phyloP scores from a whole-genome alignment of 2,113 vertebrate species.

The Eolophus roseicapilla region DNA sequence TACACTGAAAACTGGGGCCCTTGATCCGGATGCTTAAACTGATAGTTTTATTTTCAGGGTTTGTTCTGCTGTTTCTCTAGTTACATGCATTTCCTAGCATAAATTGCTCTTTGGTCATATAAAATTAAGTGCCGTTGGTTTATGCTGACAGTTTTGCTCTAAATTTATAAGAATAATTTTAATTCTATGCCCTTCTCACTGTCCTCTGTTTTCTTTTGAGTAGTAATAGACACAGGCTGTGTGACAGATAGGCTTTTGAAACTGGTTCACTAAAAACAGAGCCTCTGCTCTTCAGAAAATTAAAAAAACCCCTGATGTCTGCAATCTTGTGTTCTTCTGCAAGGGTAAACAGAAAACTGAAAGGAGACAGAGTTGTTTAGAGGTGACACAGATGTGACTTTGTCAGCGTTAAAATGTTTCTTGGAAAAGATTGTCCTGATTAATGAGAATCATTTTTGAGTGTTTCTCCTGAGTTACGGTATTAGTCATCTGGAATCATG shows the following conservation, averaged over 20 bases:
- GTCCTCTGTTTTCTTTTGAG: slow-evolving; percentile 28
- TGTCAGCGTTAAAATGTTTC: slow-evolving; percentile 9
- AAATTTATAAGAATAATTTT: neutral
- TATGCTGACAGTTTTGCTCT: neutral
- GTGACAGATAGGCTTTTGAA: slow-evolving; percentile 25
- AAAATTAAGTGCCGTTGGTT: neutral
- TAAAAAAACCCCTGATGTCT: neutral
- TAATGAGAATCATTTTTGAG: neutral
- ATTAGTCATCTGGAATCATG: slow-evolving; percentile 47
- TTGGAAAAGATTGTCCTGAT: slow-evolving; percentile 20
- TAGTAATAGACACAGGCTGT: neutral
- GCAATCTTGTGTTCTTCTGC: slow-evolving; percentile 21
- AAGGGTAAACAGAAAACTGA: slow-evolving; percentile 20
- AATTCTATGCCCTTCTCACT: neutral
- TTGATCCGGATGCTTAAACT: neutral
- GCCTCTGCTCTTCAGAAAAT: slow-evolving; percentile 38
- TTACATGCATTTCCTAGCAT: neutral
- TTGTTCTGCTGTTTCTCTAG: neutral
- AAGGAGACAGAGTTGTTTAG: neutral
- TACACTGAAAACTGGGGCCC: neutral
- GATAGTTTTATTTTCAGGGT: neutral
- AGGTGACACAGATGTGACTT: slow-evolving; percentile 44
- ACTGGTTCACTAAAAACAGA: slow-evolving; percentile 17
- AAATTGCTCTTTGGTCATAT: neutral
- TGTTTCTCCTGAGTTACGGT: slow-evolving; percentile 13